Base-by-base conservation (phyloP, 2,888 invertebrate genomes). In the Dryocosmus kuriphilus region DNA sequence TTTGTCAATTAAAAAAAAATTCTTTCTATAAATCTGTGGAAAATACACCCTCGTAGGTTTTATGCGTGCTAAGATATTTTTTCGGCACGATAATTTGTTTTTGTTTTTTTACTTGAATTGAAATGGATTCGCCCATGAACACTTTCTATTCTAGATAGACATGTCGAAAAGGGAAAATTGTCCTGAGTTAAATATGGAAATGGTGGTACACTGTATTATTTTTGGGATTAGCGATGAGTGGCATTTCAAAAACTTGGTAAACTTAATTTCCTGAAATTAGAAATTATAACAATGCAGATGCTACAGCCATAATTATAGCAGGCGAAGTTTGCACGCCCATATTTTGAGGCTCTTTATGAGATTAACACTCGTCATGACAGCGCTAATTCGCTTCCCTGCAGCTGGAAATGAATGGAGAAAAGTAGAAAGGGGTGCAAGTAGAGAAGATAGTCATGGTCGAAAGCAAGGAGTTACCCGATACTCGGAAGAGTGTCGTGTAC, bases 351-450 rank as follows among this genome's bases (percentile, higher is more conserved):
- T 73, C 79, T 76, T 82, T 79, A 79, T 76, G 76, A 79, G 80
- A 85, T 83, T 83, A 84, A 77, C 79, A 83, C 78, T 77, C 74
- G 77, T 79, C 77, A 57, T 78, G 82, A 81, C 82, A 81, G 81
- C 74, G 75, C 77, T 83, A 82, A 85, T 84, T 84, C 77, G 63
- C 65, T 77, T 81, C 75, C 71, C 76, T 67, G 67, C 55, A 38
- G 80, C 77, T 81, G 75, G 81, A 74, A 71, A 78, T 77, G 81
- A 74, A 77, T 83, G 79, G 78, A 82, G 81, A 84, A 82, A 86
- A 82, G 83, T 80, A 81, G 85, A 83, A 83, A 83, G 83, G 82
- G 85, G 11, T 82, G 79, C 80, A 84, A 84, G 83, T 32, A 51
- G 51, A 71, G 71, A 71, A 51, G 71, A 71, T 71, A 51, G 71